These are phyloP conservation scores for Menidia menidia DNA, from an alignment of 2,797 vertebrate species.

Conservation along the genomic window DNA sequence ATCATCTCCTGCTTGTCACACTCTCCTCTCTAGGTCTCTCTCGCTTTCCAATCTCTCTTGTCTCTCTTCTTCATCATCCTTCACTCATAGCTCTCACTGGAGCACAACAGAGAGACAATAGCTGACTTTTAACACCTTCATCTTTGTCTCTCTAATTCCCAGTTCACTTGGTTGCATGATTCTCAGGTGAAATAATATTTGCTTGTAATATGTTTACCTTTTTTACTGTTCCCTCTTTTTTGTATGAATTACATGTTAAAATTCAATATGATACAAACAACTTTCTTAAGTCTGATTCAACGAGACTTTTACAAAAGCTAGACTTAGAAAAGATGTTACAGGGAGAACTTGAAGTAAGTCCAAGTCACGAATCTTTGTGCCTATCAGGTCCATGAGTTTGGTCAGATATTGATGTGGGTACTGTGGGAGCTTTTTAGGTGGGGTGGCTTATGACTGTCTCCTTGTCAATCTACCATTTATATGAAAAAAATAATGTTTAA, in stretches of 20 bases:
- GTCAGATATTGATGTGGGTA: no score
- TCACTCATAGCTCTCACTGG: constrained; percentile 68
- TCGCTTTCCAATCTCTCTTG: constrained; percentile 60
- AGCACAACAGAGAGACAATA: constrained; percentile 64
- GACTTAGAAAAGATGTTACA: no score
- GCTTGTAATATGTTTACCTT: neutral
- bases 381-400: no score
- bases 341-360: no score
- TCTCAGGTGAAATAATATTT: neutral
- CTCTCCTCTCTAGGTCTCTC: constrained; percentile 40
- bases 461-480: neutral
- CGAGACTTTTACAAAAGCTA: no score
- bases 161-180: constrained; percentile 9
- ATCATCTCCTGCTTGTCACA: constrained; percentile 71
- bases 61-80: constrained; percentile 70
- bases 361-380: no score
- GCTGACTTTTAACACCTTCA: constrained; percentile 75
- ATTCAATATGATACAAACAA: no score
- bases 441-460: neutral
- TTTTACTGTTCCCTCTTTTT: no score
- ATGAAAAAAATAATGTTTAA: neutral
- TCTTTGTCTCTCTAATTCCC: constrained; percentile 38
- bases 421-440: neutral
- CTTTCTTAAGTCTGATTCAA: no score
- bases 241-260: no score